These are phyloP conservation scores for Aethina tumida DNA, from an alignment of 1,140 invertebrate genomes.

Conservation along the genomic window DNA sequence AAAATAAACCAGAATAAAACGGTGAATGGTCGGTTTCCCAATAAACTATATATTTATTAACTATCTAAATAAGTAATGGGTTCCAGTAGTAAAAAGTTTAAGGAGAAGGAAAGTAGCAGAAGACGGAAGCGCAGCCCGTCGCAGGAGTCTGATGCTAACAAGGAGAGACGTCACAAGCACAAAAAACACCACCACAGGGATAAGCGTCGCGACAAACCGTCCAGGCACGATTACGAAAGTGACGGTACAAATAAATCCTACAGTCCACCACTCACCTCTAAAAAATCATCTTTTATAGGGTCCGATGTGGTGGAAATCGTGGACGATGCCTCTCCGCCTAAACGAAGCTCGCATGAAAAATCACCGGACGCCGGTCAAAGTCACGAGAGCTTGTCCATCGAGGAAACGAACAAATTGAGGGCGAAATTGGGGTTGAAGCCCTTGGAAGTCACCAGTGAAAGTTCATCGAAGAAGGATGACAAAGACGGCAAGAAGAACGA, in stretches of 20 bases:
- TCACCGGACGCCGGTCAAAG: conserved; percentile 34
- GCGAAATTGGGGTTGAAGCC: conserved; percentile 92
- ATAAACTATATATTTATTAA: no score
- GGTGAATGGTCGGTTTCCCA: no score
- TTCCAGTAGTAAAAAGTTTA: conserved; percentile 45
- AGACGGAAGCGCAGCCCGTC: conserved; percentile 40
- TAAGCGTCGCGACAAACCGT: conserved; percentile 40
- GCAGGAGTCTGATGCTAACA: conserved; percentile 38
- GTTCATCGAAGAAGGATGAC: conserved; percentile 19
- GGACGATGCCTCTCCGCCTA: conserved; percentile 28
- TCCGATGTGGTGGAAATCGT: conserved; percentile 34
- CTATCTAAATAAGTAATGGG: conserved; percentile 40
- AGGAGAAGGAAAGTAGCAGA: conserved; percentile 41
- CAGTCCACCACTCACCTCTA: not conserved
- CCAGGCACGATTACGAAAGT: conserved; percentile 42
- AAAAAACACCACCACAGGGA: conserved; percentile 50
- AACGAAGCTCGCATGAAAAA: conserved; percentile 31
- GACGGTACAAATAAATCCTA: conserved; percentile 37
- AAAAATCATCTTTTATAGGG: conserved; percentile 17
- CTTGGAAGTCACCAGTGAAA: conserved; percentile 52
- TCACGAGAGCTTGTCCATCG: conserved; percentile 64
- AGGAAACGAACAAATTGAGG: conserved; percentile 85
- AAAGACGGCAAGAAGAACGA: conserved; percentile 37
- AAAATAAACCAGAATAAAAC: no score
- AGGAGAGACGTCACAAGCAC: conserved; percentile 48